Evolutionary conservation across 2,797 vertebrate species (phyloP).

Genomic region (Lophotriccus pileatus): DNA sequence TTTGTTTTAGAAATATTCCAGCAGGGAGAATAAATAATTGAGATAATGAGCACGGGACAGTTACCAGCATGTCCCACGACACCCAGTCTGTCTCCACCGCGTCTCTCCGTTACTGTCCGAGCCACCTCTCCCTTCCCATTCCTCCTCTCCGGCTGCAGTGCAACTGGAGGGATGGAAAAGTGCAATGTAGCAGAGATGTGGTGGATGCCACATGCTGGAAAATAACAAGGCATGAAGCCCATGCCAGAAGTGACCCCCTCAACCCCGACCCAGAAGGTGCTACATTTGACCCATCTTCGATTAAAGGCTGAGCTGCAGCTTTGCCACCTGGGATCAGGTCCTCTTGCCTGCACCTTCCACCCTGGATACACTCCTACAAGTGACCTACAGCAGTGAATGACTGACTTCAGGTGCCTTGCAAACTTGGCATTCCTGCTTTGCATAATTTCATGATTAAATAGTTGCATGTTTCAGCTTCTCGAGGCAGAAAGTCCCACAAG

Average conservation of each 20-base stretch:
- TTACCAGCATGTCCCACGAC: background rate
- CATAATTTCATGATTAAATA: background rate
- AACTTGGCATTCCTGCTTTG: background rate
- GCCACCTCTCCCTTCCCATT: background rate
- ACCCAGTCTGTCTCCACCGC: background rate
- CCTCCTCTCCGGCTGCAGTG: background rate
- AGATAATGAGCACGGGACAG: conserved; percentile 19
- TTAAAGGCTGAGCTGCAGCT: background rate
- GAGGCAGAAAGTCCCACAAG: background rate
- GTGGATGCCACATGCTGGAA: background rate
- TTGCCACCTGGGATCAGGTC: background rate
- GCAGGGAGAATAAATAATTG: conserved; percentile 48
- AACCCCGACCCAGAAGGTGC: background rate
- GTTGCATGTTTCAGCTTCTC: background rate
- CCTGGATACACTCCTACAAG: accelerated
- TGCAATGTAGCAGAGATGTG: background rate
- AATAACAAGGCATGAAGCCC: background rate
- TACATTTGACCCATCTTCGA: accelerated
- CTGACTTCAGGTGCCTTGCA: background rate
- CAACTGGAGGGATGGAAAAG: background rate
- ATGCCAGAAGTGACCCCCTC: background rate
- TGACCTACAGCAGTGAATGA: background rate
- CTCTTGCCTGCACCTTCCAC: background rate
- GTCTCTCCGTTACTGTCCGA: background rate
- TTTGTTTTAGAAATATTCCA: conserved; percentile 56